These are phyloP conservation scores for Macquaria ambigua DNA, from an alignment of 2,113 vertebrate genomes.

Conservation along the genomic window DNA sequence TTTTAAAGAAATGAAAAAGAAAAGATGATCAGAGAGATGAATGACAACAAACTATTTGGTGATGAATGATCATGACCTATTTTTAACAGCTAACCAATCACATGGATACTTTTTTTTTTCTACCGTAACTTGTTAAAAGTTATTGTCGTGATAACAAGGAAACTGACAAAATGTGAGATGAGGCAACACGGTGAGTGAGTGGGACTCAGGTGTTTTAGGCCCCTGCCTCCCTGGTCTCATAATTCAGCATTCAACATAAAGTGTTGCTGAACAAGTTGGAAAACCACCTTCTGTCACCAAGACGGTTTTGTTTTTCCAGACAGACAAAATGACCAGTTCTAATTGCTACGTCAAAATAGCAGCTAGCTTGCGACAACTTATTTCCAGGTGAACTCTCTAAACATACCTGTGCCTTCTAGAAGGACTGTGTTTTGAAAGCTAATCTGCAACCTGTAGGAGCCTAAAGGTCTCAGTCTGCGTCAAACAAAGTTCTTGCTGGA, in stretches of 20 bases:
- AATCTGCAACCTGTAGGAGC: background rate
- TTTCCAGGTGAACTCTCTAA: too few relatives aligned
- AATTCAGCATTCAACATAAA: too few relatives aligned
- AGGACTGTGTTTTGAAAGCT: background rate
- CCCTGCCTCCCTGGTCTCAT: too few relatives aligned
- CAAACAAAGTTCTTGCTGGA: too few relatives aligned
- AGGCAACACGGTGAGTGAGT: background rate
- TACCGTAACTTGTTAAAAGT: background rate
- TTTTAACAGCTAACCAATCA: slow-evolving; percentile 1
- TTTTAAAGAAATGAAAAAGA: slow-evolving; percentile 7
- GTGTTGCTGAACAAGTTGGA: too few relatives aligned
- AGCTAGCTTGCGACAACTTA: too few relatives aligned
- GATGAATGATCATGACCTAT: slow-evolving; percentile 21
- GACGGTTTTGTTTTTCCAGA: too few relatives aligned
- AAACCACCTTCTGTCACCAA: too few relatives aligned
- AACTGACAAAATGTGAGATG: background rate
- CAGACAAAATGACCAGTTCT: background rate
- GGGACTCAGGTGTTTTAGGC: background rate
- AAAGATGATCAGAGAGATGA: slow-evolving; percentile 35
- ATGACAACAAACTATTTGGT: slow-evolving; percentile 21
- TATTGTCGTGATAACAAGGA: background rate
- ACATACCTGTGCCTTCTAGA: too few relatives aligned
- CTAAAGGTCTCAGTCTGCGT: background rate
- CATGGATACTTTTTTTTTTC: background rate
- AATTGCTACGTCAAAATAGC: too few relatives aligned